phyloP scores from a whole-genome alignment of 2,888 invertebrate species.

The Iphiclides podalirius region DNA sequence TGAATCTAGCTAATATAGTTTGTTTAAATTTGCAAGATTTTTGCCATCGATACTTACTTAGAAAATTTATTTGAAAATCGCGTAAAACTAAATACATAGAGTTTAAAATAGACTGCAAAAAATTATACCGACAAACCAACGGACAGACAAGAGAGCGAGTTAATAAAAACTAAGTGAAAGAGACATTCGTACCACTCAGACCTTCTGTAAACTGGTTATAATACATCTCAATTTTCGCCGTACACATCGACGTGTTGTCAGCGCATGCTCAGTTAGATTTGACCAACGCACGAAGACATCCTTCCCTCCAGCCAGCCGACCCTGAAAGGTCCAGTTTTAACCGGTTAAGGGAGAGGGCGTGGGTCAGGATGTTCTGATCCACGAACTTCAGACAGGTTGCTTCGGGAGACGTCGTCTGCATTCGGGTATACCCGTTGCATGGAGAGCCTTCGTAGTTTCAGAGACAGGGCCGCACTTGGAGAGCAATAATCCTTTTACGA shows the following conservation, averaged over 20 bases:
- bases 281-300: conserved; percentile 39
- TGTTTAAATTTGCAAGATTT: too few relatives aligned
- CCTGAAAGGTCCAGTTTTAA: too few relatives aligned
- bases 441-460: conserved; percentile 40
- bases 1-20: too few relatives aligned
- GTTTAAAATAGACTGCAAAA: too few relatives aligned
- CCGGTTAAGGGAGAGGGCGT: conserved; percentile 30
- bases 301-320: conserved; percentile 31
- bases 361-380: conserved; percentile 38
- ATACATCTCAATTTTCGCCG: conserved; percentile 27
- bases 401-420: conserved; percentile 40
- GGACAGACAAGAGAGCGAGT: too few relatives aligned
- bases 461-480: conserved; percentile 34
- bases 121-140: too few relatives aligned
- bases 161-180: neutral
- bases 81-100: too few relatives aligned
- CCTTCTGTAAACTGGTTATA: conserved; percentile 21
- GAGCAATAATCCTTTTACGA: conserved; percentile 1
- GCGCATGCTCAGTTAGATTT: conserved; percentile 47
- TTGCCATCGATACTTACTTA: too few relatives aligned
- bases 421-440: conserved; percentile 41
- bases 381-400: conserved; percentile 48
- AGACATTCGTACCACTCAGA: conserved; percentile 1
- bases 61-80: too few relatives aligned
- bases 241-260: conserved; percentile 38